Conservation (phyloP, 2,888 invertebrate genomes). For the Cosmia trapezina region DNA sequence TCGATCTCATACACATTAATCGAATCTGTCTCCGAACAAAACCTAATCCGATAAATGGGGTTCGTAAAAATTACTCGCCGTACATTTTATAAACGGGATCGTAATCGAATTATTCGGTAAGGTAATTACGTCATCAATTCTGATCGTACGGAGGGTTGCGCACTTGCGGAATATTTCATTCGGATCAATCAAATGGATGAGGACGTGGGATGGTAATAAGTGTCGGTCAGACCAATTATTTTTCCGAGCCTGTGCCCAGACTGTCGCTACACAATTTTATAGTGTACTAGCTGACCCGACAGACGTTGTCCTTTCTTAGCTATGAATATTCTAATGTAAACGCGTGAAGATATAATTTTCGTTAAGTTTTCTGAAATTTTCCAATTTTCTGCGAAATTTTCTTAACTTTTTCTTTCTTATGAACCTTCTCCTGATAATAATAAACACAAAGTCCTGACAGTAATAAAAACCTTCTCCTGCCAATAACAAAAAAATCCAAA, state of each 20-base stretch:
- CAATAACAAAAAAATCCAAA: no score
- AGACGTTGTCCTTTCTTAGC: no score
- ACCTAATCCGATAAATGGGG: conserved; percentile 60
- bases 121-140: conserved; percentile 48
- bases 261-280: background rate
- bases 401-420: no score
- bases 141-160: conserved; percentile 20
- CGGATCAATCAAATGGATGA: conserved; percentile 24
- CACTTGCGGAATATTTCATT: conserved; percentile 33
- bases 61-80: conserved; percentile 49
- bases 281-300: no score
- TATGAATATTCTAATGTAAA: no score
- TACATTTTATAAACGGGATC: conserved; percentile 48
- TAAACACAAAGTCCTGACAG: no score
- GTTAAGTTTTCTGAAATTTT: no score
- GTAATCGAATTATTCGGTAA: conserved; percentile 47
- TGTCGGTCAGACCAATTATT: background rate
- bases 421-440: no score
- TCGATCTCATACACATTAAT: conserved; percentile 65
- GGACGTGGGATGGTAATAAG: background rate
- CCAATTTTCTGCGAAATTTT: no score
- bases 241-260: background rate
- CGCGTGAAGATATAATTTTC: no score
- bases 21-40: conserved; percentile 68
- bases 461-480: no score